Conservation (phyloP, 2,113 vertebrate genomes). For the Chionodraco myersi region DNA sequence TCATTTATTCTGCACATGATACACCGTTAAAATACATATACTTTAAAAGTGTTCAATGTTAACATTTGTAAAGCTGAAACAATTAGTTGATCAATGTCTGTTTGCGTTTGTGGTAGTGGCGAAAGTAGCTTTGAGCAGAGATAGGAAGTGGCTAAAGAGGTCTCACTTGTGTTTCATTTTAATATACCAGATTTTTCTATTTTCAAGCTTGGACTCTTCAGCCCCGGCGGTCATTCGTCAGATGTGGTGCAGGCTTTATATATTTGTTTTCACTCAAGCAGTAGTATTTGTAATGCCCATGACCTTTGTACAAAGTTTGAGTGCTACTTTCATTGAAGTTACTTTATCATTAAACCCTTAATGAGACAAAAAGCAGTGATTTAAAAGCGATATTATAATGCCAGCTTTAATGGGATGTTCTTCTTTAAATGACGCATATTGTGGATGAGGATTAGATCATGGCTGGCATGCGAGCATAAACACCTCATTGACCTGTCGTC, state of each 20-base stretch:
- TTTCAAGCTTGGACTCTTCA: not conserved
- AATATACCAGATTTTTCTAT: not conserved
- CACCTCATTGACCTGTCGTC: not conserved
- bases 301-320: too few relatives aligned
- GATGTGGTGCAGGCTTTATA: not conserved
- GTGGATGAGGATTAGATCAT: constrained; percentile 29
- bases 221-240: not conserved
- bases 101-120: not conserved
- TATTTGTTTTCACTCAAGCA: too few relatives aligned
- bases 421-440: constrained; percentile 29
- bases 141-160: not conserved
- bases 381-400: not conserved
- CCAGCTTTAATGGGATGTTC: constrained; percentile 35
- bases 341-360: too few relatives aligned
- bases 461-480: constrained; percentile 11
- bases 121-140: not conserved
- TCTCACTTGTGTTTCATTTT: not conserved
- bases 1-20: too few relatives aligned
- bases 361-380: constrained; percentile 19
- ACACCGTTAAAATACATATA: not conserved
- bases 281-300: not conserved
- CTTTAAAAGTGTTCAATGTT: not conserved
- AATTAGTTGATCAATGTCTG: not conserved
- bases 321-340: too few relatives aligned
- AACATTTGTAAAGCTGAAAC: not conserved